Conservation (phyloP, 1,140 invertebrate genomes). For the Philopotamus ludificatus region DNA sequence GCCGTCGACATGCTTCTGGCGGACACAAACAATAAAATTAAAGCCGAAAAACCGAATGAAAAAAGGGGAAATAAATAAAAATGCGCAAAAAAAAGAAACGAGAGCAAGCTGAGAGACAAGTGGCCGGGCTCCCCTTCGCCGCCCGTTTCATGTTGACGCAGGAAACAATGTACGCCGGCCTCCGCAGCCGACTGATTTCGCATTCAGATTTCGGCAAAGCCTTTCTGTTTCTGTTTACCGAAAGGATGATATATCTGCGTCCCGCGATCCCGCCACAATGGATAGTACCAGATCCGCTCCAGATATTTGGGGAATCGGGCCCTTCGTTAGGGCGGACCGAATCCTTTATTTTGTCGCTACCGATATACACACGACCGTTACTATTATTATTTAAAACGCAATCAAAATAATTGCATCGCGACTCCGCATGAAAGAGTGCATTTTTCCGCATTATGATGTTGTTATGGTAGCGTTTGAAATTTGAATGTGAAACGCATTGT, state of each 20-base stretch:
- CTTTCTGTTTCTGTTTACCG: conserved; percentile 35
- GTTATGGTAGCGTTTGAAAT: no score
- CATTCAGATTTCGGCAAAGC: conserved; percentile 40
- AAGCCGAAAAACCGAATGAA: conserved; percentile 22
- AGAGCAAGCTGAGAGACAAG: conserved; percentile 35
- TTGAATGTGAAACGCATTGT: no score
- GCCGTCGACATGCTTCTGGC: conserved; percentile 12
- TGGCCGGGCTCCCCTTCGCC: conserved; percentile 32
- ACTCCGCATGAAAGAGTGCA: no score
- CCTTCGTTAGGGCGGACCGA: not conserved
- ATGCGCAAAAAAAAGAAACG: not conserved
- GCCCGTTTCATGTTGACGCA: conserved; percentile 40
- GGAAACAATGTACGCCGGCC: conserved; percentile 37
- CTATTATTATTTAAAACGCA: no score
- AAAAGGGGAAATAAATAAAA: not conserved
- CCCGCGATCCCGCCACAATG: conserved; percentile 20
- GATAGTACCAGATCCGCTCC: conserved; percentile 18
- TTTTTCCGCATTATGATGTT: no score
- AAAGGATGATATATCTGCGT: conserved; percentile 36
- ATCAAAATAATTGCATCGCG: no score
- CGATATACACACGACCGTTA: no score
- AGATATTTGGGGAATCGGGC: conserved; percentile 1
- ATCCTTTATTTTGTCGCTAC: not conserved
- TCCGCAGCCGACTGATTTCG: conserved; percentile 38
- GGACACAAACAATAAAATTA: conserved; percentile 34